A percentile compares a stretch with the other conserved stretches of the same genome.
phyloP scores from a whole-genome alignment of 2,113 vertebrate genomes.

The Raphicerus campestris region DNA sequence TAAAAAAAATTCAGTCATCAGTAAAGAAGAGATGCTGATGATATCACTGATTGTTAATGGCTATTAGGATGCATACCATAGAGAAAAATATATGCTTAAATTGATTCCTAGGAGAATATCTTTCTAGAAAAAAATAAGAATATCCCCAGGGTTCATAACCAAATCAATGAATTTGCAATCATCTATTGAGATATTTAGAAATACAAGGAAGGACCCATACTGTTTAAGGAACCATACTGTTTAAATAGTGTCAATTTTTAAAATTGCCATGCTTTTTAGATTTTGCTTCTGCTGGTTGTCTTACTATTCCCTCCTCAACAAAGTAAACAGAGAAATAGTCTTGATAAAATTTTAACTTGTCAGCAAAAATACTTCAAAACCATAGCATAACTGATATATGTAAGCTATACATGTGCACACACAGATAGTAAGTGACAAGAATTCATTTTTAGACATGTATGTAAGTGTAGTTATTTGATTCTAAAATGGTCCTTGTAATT shows the following conservation, averaged over 20 bases:
- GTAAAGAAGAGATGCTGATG: neutral
- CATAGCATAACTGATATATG: neutral
- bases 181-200: slow-evolving; percentile 32
- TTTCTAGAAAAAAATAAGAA: slow-evolving; percentile 24
- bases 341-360: slow-evolving; percentile 24
- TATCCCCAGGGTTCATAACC: neutral
- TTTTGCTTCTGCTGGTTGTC: neutral
- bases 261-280: neutral
- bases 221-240: slow-evolving; percentile 16
- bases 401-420: neutral
- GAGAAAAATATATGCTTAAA: neutral
- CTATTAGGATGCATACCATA: neutral
- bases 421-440: neutral
- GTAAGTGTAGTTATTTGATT: neutral
- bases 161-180: slow-evolving; percentile 53
- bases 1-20: neutral
- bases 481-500: neutral
- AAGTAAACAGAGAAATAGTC: neutral
- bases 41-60: neutral
- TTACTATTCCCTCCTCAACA: neutral
- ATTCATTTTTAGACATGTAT: neutral
- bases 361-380: neutral
- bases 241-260: slow-evolving; percentile 29
- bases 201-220: slow-evolving; percentile 33
- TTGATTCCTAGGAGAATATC: neutral